Evolutionary conservation across 2,113 vertebrate genomes (phyloP), one percentile per base, ranked within the genome.

Genomic region (Euleptes europaea): DNA sequence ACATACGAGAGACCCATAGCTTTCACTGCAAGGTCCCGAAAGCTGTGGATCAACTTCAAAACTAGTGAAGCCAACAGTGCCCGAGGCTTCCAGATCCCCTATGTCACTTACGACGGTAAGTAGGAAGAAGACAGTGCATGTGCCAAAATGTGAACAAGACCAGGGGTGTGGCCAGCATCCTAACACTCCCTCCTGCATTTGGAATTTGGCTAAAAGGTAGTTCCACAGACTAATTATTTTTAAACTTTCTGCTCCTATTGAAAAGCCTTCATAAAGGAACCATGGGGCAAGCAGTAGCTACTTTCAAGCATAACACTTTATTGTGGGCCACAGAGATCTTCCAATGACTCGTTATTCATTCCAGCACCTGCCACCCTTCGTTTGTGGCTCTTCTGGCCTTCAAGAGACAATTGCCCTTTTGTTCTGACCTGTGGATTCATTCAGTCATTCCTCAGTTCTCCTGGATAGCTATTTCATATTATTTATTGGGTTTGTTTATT

Each of bases 41-140:
- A 99, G 13, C 98, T 99, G 80, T 99, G 98, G 98, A 98, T 99
- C 91, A 98, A 98, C 94, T 99, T 99, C 93, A 99, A 99, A 95
- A 98, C 98, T 77, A 99, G 98, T 0, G 98, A 99, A 87, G 97
- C 97, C 86, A 99, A 99, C 97, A 99, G 98, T 0, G 98, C 98
- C 79, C 96, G 98, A 1, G 98, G 98, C 88, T 99, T 99, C 94
- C 98, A 99, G 96, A 99, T 99, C 90, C 98, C 98, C 73, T 99
- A 99, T 0, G 98, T 99, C 78, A 99, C 98, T 42, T 99, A 99
- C 0, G 98, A 99, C 0, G 98, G 98, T 99, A 94, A 97, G 96
- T 31, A 71, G 3, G 3, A 80, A 0, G 84, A 72, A 44, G 1
- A 0, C 0, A 7, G 19, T 70, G 69, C 69, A 12, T 47, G 60